Evolutionary conservation across 1,140 invertebrate species (phyloP).

Genomic region (Brachionus koreanus): DNA sequence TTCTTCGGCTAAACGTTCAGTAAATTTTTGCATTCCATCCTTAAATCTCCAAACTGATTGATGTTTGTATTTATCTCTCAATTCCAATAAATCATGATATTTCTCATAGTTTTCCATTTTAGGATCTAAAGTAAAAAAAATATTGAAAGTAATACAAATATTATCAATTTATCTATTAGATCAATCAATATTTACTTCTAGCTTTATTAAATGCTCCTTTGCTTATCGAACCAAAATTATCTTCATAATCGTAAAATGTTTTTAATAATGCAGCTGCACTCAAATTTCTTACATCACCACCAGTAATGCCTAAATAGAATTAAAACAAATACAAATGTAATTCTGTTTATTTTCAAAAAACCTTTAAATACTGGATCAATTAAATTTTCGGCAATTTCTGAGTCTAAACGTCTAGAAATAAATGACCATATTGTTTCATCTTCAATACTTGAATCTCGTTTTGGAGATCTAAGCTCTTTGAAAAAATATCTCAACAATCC

Average conservation of each 20-base stretch:
- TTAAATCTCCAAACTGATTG: conserved; percentile 44
- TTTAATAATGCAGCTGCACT: conserved; percentile 27
- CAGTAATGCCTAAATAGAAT: background rate
- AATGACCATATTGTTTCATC: conserved; percentile 38
- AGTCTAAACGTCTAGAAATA: conserved; percentile 21
- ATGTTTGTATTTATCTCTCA: background rate
- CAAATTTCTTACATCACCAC: conserved; percentile 22
- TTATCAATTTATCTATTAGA: background rate
- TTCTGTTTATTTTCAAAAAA: background rate
- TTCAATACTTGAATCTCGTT: background rate
- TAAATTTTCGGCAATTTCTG: conserved; percentile 14
- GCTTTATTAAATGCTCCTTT: conserved; percentile 26
- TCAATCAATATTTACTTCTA: background rate
- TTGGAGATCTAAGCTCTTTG: conserved; percentile 1
- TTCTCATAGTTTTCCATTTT: background rate
- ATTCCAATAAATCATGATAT: conserved; percentile 6
- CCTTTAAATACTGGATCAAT: conserved; percentile 43
- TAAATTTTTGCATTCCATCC: conserved; percentile 17
- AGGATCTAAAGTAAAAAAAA: background rate
- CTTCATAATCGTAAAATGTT: conserved; percentile 27
- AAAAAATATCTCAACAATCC: background rate
- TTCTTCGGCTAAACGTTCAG: background rate
- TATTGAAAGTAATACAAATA: no score
- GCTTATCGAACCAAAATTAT: conserved; percentile 7
- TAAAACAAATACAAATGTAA: background rate